phyloP scores from a whole-genome alignment of 2,888 invertebrate genomes.

The Heterodera filipjevi region DNA sequence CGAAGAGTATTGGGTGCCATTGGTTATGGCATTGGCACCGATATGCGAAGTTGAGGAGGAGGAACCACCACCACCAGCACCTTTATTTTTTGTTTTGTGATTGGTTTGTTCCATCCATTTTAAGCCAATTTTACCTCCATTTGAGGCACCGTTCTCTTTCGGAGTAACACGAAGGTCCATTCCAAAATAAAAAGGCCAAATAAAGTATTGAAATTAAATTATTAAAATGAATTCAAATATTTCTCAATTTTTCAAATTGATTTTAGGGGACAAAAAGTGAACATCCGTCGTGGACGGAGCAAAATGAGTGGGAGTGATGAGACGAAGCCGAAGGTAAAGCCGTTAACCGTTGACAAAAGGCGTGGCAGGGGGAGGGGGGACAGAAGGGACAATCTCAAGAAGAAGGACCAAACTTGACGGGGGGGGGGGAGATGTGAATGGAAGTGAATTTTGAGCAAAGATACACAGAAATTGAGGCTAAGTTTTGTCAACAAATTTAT shows the following conservation, averaged over 20 bases:
- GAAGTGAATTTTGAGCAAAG: background rate
- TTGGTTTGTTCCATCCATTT: background rate
- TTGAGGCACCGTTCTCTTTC: background rate
- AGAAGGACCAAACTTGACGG: background rate
- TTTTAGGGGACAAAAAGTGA: background rate
- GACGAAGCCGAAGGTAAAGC: background rate
- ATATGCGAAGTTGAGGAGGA: background rate
- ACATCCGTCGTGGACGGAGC: background rate
- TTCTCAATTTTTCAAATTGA: background rate
- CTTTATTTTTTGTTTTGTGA: background rate
- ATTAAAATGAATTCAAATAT: background rate
- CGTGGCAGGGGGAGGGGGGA: background rate
- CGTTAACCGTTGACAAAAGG: background rate
- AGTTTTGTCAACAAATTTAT: background rate
- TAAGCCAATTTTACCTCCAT: background rate
- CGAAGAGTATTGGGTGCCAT: conserved; percentile 4
- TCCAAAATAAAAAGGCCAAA: background rate
- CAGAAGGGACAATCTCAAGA: background rate
- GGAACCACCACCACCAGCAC: background rate
- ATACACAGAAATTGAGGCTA: background rate
- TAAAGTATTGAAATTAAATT: background rate
- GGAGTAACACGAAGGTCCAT: background rate
- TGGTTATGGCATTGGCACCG: background rate
- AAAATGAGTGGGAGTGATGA: conserved; percentile 1
- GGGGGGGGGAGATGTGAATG: background rate